Conservation (phyloP, 2,888 invertebrate species). For the Crematogaster levior region DNA sequence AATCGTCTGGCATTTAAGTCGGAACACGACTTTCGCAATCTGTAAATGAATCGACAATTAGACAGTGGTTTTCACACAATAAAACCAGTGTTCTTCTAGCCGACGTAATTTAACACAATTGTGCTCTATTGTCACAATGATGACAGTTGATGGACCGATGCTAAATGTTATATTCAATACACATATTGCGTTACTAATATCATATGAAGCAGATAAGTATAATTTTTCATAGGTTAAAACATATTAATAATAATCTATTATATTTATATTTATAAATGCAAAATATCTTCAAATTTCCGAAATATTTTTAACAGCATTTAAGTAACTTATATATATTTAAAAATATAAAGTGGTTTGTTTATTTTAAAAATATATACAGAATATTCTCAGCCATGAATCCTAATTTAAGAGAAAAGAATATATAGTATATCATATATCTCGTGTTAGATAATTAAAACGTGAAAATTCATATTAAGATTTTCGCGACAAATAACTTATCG, state of each 20-base stretch:
- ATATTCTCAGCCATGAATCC: not conserved
- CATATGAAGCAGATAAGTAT: not conserved
- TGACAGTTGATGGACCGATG: not conserved
- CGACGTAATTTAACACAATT: not conserved
- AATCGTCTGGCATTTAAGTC: conserved; percentile 62
- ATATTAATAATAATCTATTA: too few relatives aligned
- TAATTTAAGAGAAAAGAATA: not conserved
- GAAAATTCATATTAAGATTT: not conserved
- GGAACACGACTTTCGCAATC: conserved; percentile 47
- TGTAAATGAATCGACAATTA: conserved; percentile 58
- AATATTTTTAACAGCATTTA: not conserved
- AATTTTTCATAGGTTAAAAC: too few relatives aligned
- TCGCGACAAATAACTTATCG: not conserved
- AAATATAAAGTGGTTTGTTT: too few relatives aligned
- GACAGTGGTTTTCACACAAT: conserved; percentile 23
- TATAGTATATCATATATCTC: not conserved
- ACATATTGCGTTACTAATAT: not conserved
- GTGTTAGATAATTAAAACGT: not conserved
- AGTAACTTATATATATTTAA: not conserved
- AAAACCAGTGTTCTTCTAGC: conserved; percentile 5
- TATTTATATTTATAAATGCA: not conserved
- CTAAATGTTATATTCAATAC: too few relatives aligned
- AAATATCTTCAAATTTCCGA: not conserved
- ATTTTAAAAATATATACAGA: not conserved
- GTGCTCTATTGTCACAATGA: not conserved